These are phyloP conservation scores for Leiothrix lutea DNA, from an alignment of 2,113 vertebrate genomes.

Conservation along the genomic window DNA sequence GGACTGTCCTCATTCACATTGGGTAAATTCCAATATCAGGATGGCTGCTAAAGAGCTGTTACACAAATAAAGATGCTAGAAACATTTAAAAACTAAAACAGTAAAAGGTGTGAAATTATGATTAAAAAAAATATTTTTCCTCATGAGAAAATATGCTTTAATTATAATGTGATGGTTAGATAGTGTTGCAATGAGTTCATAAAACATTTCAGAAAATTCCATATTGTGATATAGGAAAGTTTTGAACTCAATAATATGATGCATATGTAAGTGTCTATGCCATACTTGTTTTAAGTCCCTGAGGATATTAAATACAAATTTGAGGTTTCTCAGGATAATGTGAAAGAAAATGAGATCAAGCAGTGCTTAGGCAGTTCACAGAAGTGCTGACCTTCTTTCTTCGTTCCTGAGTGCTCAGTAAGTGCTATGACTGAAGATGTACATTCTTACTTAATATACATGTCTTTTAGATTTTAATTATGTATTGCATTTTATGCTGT, in stretches of 20 bases:
- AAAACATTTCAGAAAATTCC: not conserved
- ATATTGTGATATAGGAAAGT: not conserved
- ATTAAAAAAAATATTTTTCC: not conserved
- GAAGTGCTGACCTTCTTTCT: not conserved
- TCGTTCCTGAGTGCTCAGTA: not conserved
- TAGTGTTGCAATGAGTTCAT: not conserved
- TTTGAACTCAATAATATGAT: not conserved
- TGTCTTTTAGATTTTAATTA: not conserved
- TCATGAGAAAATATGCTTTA: not conserved
- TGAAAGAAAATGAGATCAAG: not conserved
- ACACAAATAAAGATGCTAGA: not conserved
- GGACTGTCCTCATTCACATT: not conserved
- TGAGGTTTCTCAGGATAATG: not conserved
- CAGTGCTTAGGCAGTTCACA: not conserved
- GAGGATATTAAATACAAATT: not conserved
- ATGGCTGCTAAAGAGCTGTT: not conserved
- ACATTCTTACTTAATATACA: not conserved
- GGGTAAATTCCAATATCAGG: not conserved
- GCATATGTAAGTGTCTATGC: not conserved
- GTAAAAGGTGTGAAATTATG: not conserved
- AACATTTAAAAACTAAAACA: not conserved
- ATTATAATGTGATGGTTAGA: not conserved
- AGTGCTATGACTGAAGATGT: not conserved
- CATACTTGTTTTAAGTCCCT: not conserved
- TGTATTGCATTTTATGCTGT: not conserved